A percentile compares a stretch with the other conserved stretches of the same genome.
These are phyloP conservation scores for Vidua chalybeata DNA, from an alignment of 2,113 vertebrate species.

Conservation along the genomic window DNA sequence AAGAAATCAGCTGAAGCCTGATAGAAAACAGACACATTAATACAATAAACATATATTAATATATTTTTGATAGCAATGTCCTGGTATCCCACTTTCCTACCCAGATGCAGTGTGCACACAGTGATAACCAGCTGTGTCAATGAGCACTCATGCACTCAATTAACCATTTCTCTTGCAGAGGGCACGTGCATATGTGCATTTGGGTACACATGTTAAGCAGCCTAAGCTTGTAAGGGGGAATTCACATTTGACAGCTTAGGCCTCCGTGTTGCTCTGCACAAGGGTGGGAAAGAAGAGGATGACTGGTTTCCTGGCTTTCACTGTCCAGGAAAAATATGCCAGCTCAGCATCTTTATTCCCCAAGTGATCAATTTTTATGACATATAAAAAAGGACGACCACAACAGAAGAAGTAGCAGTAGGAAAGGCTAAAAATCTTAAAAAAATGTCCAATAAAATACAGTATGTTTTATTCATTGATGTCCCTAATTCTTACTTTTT, in stretches of 20 bases:
- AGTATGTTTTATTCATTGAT: background rate
- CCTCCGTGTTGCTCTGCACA: background rate
- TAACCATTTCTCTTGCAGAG: background rate
- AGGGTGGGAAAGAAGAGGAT: background rate
- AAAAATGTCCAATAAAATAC: background rate
- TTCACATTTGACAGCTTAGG: background rate
- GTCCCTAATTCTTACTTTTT: background rate
- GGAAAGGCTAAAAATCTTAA: background rate
- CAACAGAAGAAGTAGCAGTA: background rate
- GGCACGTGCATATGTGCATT: background rate
- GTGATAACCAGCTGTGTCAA: background rate
- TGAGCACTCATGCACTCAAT: background rate
- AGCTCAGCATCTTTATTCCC: background rate
- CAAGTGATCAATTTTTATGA: slow-evolving; percentile 11
- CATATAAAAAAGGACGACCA: background rate
- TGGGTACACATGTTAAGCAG: background rate
- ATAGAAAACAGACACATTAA: background rate
- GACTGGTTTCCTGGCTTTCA: background rate
- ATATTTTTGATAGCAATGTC: background rate
- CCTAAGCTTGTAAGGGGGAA: background rate
- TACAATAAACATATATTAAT: background rate
- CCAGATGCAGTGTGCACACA: background rate
- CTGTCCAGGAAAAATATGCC: background rate
- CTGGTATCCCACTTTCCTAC: background rate
- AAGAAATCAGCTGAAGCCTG: background rate